Percentiles rank a stretch among this genome's conserved stretches.
Evolutionary conservation across 1,140 invertebrate species (phyloP).

Genomic region (Leptinotarsa undecemlineata): DNA sequence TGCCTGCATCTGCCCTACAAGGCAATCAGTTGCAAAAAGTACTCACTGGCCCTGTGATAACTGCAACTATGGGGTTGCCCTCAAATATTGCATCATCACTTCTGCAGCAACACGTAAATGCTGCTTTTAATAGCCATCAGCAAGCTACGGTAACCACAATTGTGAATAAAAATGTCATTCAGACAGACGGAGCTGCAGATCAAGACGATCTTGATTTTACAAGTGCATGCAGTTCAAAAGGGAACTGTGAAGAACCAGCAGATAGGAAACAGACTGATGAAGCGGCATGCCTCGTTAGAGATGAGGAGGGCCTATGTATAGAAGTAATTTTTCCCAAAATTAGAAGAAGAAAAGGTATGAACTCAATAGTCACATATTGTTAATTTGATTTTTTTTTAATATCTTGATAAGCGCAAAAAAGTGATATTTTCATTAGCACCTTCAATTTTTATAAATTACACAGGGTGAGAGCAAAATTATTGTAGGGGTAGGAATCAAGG

Average conservation of each 20-base stretch:
- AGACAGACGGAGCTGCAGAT: constrained; percentile 47
- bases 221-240: background rate
- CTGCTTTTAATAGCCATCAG: constrained; percentile 62
- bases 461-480: too few species aligned
- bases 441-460: too few species aligned
- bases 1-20: constrained; percentile 78
- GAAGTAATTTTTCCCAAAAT: constrained; percentile 38
- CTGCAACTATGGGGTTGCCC: constrained; percentile 82
- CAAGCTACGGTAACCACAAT: constrained; percentile 42
- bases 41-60: constrained; percentile 81
- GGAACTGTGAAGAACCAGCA: background rate
- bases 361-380: too few species aligned
- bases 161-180: constrained; percentile 48
- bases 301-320: constrained; percentile 33
- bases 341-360: constrained; percentile 29
- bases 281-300: background rate
- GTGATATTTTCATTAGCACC: too few species aligned
- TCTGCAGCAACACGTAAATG: constrained; percentile 85
- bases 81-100: constrained; percentile 75
- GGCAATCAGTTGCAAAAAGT: constrained; percentile 67
- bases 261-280: background rate
- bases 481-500: too few species aligned
- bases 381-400: too few species aligned
- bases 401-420: too few species aligned
- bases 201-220: background rate